Conservation (phyloP, 2,797 vertebrate genomes). For the Sebastes ruberrimus region DNA sequence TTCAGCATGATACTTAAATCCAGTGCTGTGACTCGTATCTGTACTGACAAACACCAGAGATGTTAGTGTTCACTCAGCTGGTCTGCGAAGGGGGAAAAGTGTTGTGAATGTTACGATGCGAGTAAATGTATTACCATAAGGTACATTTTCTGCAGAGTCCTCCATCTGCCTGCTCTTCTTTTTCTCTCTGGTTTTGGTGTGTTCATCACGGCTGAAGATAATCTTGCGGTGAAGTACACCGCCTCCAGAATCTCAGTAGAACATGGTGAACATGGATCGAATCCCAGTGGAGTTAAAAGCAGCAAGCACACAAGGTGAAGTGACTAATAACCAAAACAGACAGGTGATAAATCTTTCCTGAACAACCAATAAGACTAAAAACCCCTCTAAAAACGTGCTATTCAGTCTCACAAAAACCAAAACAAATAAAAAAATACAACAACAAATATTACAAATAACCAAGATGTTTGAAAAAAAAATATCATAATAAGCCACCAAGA, state of each 20-base stretch:
- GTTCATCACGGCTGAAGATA: slow-evolving; percentile 3
- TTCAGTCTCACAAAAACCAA: not conserved
- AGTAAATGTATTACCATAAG: not conserved
- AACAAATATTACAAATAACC: not conserved
- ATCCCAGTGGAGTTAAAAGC: slow-evolving; percentile 39
- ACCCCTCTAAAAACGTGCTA: not conserved
- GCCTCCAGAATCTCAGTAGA: slow-evolving; percentile 34
- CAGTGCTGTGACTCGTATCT: not conserved
- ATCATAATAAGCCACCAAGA: not conserved
- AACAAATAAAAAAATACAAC: not conserved
- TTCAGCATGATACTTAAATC: not conserved
- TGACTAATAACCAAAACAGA: slow-evolving; percentile 9
- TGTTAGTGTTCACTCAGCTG: not conserved
- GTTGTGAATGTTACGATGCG: not conserved
- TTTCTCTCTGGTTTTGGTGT: not conserved
- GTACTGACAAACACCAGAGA: not conserved
- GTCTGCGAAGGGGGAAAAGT: not conserved
- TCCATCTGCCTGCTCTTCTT: not conserved
- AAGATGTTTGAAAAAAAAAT: not conserved
- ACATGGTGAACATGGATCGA: slow-evolving; percentile 31
- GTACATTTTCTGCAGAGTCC: not conserved
- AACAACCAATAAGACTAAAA: not conserved
- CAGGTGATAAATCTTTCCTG: not conserved
- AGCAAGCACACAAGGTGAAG: slow-evolving; percentile 29
- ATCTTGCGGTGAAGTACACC: slow-evolving; percentile 8